Evolutionary conservation across 2,797 vertebrate species (phyloP), one percentile per base, ranked within the genome.

Genomic region (Phoxinus dragarum): DNA sequence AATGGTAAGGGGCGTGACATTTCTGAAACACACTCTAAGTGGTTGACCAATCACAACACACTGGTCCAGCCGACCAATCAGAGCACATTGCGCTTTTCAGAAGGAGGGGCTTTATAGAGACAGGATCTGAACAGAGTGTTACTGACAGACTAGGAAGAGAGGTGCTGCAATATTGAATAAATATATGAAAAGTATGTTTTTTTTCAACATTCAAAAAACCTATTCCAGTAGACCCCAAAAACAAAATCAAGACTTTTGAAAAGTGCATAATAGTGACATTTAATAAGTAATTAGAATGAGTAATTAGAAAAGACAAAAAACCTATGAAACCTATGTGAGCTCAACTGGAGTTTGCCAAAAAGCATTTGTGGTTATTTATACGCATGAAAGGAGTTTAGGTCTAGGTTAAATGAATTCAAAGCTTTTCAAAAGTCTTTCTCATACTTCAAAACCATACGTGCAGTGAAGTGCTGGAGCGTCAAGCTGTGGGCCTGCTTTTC

Each of bases 401-500:
- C 31, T 36, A 34, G 49, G 54, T 54, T 31, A 12, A 52, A 52
- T 21, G 0, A 21, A 75, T 12, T 54, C 31, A 23, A 34, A 54
- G 3, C 47, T 1, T 27, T 27, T 27, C 27, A 27, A 27, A 27
- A 75, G 47, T 34, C 47, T 23, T 7, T 54, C 49, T 36, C 73
- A 36, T 10, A 54, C 49, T 36, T 75, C 19, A 54, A 54, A 36
- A 34, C 36, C 0, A 0, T 23, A 75, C 17, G 23, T 75, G 10
- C 47, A 75, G 31, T 12, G 49, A 49, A 74, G 27, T 75, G 47
- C 49, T 54, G 6, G 10, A 68, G n/a, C 8, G 1, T 73, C 44
- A 73, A 49, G 71, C 71, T 73, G 44, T 73, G 71, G 16, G 71
- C 8, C 17, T 76, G 73, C 73, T 76, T 54, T 75, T 76, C 19